phyloP scores from a whole-genome alignment of 2,113 vertebrate species.

The Suricata suricatta region DNA sequence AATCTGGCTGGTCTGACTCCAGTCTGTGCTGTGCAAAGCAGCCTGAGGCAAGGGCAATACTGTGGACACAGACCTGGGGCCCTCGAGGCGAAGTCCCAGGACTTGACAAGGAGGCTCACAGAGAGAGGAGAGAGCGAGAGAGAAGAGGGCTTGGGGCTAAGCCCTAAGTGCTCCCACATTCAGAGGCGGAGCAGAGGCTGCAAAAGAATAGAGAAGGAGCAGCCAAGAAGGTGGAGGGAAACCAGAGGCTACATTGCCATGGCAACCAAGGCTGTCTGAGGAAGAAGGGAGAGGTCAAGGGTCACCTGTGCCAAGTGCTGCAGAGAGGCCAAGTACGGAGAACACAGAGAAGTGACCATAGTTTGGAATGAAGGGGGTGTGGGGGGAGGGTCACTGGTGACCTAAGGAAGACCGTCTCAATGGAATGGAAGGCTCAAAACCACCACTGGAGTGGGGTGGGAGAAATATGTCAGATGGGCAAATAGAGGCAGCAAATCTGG shows the following conservation, averaged over 20 bases:
- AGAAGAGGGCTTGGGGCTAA: neutral
- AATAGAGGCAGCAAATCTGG: neutral
- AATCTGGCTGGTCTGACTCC: neutral
- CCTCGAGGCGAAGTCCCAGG: neutral
- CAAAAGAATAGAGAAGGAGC: neutral
- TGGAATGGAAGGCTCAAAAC: neutral
- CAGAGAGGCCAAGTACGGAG: neutral
- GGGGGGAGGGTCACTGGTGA: neutral
- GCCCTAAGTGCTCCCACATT: neutral
- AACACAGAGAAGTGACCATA: neutral
- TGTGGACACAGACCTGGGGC: neutral
- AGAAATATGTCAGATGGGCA: neutral
- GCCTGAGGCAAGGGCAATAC: neutral
- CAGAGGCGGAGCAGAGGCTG: neutral
- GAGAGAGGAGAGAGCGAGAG: neutral
- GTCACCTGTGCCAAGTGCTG: neutral
- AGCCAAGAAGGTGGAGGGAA: neutral
- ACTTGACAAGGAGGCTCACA: neutral
- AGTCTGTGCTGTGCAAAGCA: neutral
- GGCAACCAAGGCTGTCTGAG: neutral
- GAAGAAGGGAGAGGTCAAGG: neutral
- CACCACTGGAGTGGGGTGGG: neutral
- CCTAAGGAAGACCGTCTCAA: neutral
- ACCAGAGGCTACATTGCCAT: neutral
- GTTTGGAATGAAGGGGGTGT: neutral